These are phyloP conservation scores for Lasioglossum calceatum DNA, from an alignment of 2,888 invertebrate genomes.

Conservation along the genomic window DNA sequence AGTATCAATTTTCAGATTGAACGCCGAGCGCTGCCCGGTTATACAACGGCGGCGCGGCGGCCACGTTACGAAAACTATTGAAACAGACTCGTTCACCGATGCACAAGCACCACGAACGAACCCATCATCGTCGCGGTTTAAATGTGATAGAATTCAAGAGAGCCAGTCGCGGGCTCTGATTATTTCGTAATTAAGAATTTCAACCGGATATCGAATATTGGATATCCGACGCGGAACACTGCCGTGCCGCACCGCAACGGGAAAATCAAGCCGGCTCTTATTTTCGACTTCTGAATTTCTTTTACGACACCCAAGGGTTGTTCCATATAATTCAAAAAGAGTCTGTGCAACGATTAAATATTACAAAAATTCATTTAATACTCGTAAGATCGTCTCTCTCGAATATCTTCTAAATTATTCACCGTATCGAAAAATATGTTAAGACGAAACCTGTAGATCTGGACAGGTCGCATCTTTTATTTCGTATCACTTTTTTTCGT, in stretches of 20 bases:
- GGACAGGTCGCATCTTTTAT: too few species aligned
- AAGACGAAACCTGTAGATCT: too few species aligned
- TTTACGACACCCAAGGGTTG: too few species aligned
- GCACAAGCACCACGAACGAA: not conserved
- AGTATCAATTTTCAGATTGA: slow-evolving; percentile 70
- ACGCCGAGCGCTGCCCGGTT: slow-evolving; percentile 35
- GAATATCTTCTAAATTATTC: too few species aligned
- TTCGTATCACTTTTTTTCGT: too few species aligned
- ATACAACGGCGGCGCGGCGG: slow-evolving; percentile 23
- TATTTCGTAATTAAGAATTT: slow-evolving; percentile 50
- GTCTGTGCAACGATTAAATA: too few species aligned
- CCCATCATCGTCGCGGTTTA: slow-evolving; percentile 1
- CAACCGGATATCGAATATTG: not conserved
- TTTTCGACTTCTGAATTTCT: too few species aligned
- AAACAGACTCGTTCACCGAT: slow-evolving; percentile 22
- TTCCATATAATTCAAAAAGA: too few species aligned
- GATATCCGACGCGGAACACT: not conserved
- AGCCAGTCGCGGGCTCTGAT: slow-evolving; percentile 29
- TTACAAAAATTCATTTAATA: too few species aligned
- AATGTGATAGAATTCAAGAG: slow-evolving; percentile 29
- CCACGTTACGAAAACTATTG: slow-evolving; percentile 50
- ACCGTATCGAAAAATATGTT: too few species aligned
- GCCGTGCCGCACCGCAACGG: not conserved
- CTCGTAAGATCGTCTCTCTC: too few species aligned
- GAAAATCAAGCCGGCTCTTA: not conserved